phyloP scores from a whole-genome alignment of 2,888 invertebrate species.

The Agrypnus murinus region DNA sequence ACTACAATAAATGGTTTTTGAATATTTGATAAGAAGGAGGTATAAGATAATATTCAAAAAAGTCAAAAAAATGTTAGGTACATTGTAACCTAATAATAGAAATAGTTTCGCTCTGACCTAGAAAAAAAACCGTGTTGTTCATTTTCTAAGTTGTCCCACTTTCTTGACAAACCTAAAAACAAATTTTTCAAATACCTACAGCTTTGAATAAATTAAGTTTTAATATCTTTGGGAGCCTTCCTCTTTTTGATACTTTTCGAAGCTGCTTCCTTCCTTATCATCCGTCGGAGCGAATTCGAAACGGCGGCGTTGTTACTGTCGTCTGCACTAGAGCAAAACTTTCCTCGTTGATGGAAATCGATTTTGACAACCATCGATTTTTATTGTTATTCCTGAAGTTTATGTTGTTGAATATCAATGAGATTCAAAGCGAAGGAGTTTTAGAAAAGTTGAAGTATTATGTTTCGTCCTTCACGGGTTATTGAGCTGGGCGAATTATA shows the following conservation, averaged over 20 bases:
- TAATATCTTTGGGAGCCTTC: conserved; percentile 29
- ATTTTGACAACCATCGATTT: conserved; percentile 66
- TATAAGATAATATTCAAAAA: too few relatives aligned
- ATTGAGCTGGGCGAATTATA: conserved; percentile 53
- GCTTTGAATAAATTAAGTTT: conserved; percentile 35
- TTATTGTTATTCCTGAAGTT: conserved; percentile 67
- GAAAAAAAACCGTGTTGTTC: too few relatives aligned
- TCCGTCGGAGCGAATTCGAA: conserved; percentile 39
- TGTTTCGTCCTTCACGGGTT: conserved; percentile 56
- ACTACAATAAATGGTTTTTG: too few relatives aligned
- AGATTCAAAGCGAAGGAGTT: conserved; percentile 46
- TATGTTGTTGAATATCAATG: conserved; percentile 66
- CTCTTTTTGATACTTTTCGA: conserved; percentile 28
- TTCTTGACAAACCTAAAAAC: conserved; percentile 18
- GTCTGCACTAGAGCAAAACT: conserved; percentile 48
- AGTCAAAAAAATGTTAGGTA: too few relatives aligned
- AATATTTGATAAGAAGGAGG: too few relatives aligned
- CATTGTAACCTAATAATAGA: too few relatives aligned
- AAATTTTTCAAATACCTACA: conserved; percentile 27
- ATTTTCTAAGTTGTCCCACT: too few relatives aligned
- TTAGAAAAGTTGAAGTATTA: conserved; percentile 51
- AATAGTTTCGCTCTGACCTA: too few relatives aligned
- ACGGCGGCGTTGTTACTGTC: conserved; percentile 30
- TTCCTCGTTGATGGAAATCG: conserved; percentile 59
- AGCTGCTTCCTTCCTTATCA: conserved; percentile 33